Base-by-base conservation (phyloP, 1,140 invertebrate genomes). In the Lordiphosa collinella region DNA sequence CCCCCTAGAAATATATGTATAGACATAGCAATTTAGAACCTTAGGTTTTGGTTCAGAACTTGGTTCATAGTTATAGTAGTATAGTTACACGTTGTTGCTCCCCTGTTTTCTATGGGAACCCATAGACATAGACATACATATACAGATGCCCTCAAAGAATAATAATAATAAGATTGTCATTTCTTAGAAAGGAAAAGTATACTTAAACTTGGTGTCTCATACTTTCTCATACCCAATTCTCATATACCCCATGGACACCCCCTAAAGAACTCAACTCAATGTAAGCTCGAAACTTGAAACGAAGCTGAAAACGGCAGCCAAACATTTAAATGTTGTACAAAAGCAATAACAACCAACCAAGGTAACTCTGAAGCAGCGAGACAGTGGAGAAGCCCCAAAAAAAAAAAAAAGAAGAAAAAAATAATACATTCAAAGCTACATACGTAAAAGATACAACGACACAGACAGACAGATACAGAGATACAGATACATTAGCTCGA, bases 271-370 rank as follows among this genome's bases (percentile, higher is more conserved):
- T 29, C 10, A 8, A 43, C 40, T 11, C 14, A 41, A 43, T 43
- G 40, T 16, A n/a, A 29, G 11, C 18, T 25, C 11, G 25, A 29
- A 29, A 48, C 47, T 53, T 31, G 31, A 68, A 55, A 55, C 52
- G 46, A 54, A 72, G 72, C 65, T 64, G 51, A 71, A 80, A 80
- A 76, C 79, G 73, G 79, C 79, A 84, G 79, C 79, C 63, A 84
- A 85, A 79, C 79, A 84, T 85, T 85, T 84, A 79, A 79, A 79
- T 85, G 73, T 85, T 78, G 56, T 78, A 84, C 73, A 85, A 85
- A 69, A 76, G 68, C 79, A 85, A 80, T 85, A 84, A 82, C 72
- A 82, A 68, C 64, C 66, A 78, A 34, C 12, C 12, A 11, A 44
- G 40, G 16, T 25, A 43, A 44, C 16, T 29, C 41, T 10, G 12